Evolutionary conservation across 2,113 vertebrate genomes (phyloP).

Genomic region (Hemicordylus capensis): DNA sequence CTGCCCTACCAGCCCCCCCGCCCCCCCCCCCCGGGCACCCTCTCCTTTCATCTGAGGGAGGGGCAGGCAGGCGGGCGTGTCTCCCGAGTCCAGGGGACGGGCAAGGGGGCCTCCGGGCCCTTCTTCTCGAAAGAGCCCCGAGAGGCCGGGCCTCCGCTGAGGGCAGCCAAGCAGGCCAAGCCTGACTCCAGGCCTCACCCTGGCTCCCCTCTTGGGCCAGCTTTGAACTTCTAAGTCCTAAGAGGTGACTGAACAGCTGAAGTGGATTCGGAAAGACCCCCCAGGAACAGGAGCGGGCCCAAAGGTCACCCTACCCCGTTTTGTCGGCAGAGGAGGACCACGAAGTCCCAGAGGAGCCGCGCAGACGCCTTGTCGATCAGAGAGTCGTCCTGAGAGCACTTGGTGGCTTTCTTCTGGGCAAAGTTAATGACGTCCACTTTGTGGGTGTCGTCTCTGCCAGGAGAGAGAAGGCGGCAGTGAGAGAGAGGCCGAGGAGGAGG

Average conservation of each 20-base stretch:
- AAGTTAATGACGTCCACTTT: slow-evolving; percentile 99
- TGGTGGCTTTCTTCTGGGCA: slow-evolving; percentile 90
- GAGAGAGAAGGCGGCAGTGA: not conserved
- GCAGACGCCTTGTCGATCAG: slow-evolving; percentile 94
- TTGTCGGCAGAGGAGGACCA: slow-evolving; percentile 92
- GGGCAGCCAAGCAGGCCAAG: not conserved
- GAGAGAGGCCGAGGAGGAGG: not conserved
- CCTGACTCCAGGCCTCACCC: not conserved
- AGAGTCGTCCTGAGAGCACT: slow-evolving; percentile 85
- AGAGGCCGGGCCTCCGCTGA: not conserved
- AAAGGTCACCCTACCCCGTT: slow-evolving; percentile 89
- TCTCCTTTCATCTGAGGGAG: not conserved
- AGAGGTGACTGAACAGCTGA: not conserved
- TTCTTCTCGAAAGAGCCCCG: not conserved
- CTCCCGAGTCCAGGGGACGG: not conserved
- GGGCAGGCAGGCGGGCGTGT: not conserved
- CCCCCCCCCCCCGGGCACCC: no score
- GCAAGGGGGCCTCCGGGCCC: not conserved
- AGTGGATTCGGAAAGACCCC: no score
- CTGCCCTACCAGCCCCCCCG: not conserved
- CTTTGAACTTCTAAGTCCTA: not conserved
- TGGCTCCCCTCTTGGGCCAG: not conserved
- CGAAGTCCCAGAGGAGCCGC: slow-evolving; percentile 93
- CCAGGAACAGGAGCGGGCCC: no score
- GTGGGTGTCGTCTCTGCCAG: slow-evolving; percentile 91